Base-by-base conservation (phyloP, 2,888 invertebrate species). In the Sympetrum striolatum region DNA sequence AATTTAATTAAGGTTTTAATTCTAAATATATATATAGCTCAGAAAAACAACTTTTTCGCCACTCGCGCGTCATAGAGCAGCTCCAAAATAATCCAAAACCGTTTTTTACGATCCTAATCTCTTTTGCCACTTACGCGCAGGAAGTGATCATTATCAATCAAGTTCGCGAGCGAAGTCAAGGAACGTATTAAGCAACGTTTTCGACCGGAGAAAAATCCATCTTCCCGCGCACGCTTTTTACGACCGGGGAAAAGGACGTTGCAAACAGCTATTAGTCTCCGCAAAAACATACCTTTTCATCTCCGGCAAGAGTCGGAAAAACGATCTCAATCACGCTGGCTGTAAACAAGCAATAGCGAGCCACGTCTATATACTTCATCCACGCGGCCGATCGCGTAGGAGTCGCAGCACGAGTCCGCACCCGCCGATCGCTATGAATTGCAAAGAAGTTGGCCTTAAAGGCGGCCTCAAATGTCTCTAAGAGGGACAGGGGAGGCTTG, bases 361-460 rank as follows among this genome's bases (percentile, higher is more conserved):
- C 60, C 86, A 86, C 86, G 86, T 86, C 86, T 86, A 60, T 82
- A 82, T 86, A 86, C 86, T 64, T 86, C 60, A 86, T 82, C 82
- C 82, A 35, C 53, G 53, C 35, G 35, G 82, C 82, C 58, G 58
- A 82, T 64, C 22, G 86, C 86, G 86, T 86, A 64, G 86, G 86
- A 35, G 86, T 22, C 86, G 12, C 86, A 86, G 86, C 86, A 39
- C 58, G 86, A 60, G 64, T 64, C 60, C 60, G 15, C 58, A 82
- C 53, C 35, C 82, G 58, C 31, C 35, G 48, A 82, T 82, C 82
- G 22, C 86, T 60, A 86, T 86, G 86, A 86, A 86, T 64, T 86
- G 86, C 86, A 39, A 86, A 86, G 86, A 64, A 86, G 86, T 86
- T 86, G 86, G 86, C 60, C 82, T 82, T 82, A 58, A 60, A 82